Conservation (phyloP, 1,140 invertebrate genomes). For the Neodiprion virginianus region DNA sequence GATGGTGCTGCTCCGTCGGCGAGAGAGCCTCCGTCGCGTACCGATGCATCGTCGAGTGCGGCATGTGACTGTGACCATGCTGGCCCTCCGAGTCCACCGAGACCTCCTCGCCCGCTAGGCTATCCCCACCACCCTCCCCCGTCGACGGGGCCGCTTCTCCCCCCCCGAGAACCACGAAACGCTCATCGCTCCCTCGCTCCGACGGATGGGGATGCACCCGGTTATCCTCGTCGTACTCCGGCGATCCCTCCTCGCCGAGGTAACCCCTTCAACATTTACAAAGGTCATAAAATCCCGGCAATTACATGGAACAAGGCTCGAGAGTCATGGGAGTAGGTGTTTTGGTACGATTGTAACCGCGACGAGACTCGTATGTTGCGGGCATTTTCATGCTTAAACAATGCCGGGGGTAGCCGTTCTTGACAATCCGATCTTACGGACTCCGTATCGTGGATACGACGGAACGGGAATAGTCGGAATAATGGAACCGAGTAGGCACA, state of each 20-base stretch:
- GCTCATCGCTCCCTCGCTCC: constrained; percentile 22
- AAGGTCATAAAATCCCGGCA: not conserved
- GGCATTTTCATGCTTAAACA: too few species aligned
- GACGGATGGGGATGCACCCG: constrained; percentile 15
- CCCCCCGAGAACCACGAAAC: constrained; percentile 40
- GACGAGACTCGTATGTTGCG: too few species aligned
- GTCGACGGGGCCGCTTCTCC: constrained; percentile 43
- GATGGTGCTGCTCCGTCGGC: constrained; percentile 42
- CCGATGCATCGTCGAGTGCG: constrained; percentile 57
- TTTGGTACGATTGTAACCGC: too few species aligned
- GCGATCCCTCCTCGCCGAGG: constrained; percentile 21
- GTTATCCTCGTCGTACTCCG: constrained; percentile 29
- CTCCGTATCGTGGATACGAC: too few species aligned
- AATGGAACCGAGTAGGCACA: too few species aligned
- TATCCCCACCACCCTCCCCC: constrained; percentile 55
- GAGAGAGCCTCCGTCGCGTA: constrained; percentile 52
- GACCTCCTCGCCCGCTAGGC: constrained; percentile 38
- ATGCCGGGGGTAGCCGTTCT: too few species aligned
- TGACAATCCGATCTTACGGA: too few species aligned
- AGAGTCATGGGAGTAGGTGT: too few species aligned
- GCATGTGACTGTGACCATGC: constrained; percentile 53
- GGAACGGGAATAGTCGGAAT: too few species aligned
- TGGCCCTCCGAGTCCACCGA: constrained; percentile 45
- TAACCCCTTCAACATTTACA: constrained; percentile 30
- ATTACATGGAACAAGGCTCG: too few species aligned